Conservation (phyloP, 2,113 vertebrate genomes). For the Leucoraja erinaceus region DNA sequence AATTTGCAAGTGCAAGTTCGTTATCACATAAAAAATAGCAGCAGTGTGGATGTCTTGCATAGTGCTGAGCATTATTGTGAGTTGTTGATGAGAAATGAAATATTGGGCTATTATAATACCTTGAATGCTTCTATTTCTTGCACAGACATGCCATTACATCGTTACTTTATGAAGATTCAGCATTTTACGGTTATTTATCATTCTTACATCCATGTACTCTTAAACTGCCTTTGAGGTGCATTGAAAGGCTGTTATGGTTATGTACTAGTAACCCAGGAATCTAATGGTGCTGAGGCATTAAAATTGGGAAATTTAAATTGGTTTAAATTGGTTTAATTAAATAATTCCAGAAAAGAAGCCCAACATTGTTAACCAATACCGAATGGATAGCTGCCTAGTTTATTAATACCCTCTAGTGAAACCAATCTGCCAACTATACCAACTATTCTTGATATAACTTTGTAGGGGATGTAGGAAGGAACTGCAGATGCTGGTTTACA, state of each 20-base stretch:
- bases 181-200: neutral
- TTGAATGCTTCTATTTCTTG: neutral
- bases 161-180: neutral
- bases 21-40: conserved; percentile 20
- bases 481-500: too few relatives aligned
- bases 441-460: too few relatives aligned
- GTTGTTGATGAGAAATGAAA: conserved; percentile 1
- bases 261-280: too few relatives aligned
- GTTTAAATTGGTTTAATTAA: too few relatives aligned
- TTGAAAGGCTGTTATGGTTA: neutral
- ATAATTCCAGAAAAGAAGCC: too few relatives aligned
- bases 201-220: neutral
- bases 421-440: too few relatives aligned
- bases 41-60: neutral
- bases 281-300: too few relatives aligned
- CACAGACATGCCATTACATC: neutral
- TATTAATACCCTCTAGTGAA: too few relatives aligned
- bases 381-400: too few relatives aligned
- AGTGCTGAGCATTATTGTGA: neutral
- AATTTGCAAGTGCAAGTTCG: neutral
- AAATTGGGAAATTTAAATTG: too few relatives aligned
- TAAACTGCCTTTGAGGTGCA: neutral
- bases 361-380: too few relatives aligned
- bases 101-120: neutral
- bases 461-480: too few relatives aligned